These are phyloP conservation scores for Heteromyza rotundicornis DNA, from an alignment of 2,888 invertebrate genomes.

Conservation along the genomic window DNA sequence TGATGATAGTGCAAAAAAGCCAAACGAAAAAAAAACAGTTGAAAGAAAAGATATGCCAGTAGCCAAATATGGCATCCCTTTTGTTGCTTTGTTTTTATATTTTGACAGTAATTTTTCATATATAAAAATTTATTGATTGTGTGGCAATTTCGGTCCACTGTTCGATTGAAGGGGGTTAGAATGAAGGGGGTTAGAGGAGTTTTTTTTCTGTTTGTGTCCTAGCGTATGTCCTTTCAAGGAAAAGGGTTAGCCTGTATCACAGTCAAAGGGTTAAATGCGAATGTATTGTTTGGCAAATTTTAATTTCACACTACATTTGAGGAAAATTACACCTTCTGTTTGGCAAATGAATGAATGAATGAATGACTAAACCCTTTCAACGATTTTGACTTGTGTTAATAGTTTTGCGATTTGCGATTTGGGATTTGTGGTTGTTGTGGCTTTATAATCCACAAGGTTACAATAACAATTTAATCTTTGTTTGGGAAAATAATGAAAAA, in stretches of 20 bases:
- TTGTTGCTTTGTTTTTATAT: not conserved
- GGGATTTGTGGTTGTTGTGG: not conserved
- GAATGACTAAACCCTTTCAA: not conserved
- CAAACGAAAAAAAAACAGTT: too few relatives aligned
- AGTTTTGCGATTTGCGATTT: not conserved
- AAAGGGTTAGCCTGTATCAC: not conserved
- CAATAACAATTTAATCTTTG: too few relatives aligned
- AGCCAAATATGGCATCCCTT: too few relatives aligned
- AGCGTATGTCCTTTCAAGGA: not conserved
- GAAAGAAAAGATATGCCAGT: too few relatives aligned
- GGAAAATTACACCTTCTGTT: constrained; percentile 9
- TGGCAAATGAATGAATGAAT: not conserved
- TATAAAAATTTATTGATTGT: not conserved
- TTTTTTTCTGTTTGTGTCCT: too few relatives aligned
- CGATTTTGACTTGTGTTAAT: constrained; percentile 6
- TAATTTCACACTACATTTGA: constrained; percentile 56
- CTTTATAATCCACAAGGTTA: not conserved
- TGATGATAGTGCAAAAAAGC: constrained; percentile 23
- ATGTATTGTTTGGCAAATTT: constrained; percentile 29
- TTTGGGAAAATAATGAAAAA: too few relatives aligned
- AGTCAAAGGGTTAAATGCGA: not conserved
- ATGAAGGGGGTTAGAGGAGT: constrained; percentile 20
- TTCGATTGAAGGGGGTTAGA: not conserved
- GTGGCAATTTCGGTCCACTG: not conserved
- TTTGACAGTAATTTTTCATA: constrained; percentile 3